Evolutionary conservation across 2,113 vertebrate genomes (phyloP), one percentile per base, ranked within the genome.

Genomic region (Macquaria australasica): DNA sequence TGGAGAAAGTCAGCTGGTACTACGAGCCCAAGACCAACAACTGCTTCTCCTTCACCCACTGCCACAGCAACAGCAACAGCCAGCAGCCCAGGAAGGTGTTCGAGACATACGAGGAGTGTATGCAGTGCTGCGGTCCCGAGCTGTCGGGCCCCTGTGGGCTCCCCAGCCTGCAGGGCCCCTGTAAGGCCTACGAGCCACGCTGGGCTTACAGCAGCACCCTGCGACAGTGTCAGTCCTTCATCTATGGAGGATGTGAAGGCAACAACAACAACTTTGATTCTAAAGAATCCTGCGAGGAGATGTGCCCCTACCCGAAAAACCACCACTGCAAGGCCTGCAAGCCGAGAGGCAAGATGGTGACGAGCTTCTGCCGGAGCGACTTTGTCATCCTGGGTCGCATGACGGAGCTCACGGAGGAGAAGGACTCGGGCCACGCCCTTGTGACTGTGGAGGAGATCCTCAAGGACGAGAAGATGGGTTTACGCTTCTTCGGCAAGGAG

Each of bases 381-480:
- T 99, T 99, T 0, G 98, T 98, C 41, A 96, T 99, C 81, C 80
- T 99, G 80, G 98, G 98, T 51, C 96, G 93, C 0, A 96, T 99
- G 90, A 96, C 96, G 0, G 98, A 98, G 86, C 91, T 99, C 58
- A 97, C 96, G 0, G 97, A 99, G 93, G 98, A 99, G 82, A 95
- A 96, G 8, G 97, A 97, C 84, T 95, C 97, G 0, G 98, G 98
- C 6, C 97, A 96, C 0, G 98, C 98, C 20, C 95, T 99, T 14
- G 96, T 99, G 87, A 97, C 92, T 0, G 96, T 99, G 88, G 98
- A 99, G 1, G 97, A 99, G 93, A 97, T 99, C 50, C 95, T 99
- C 8, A 99, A 99, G 86, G 98, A 99, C 0, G 98, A 99, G 85
- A 98, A 99, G 95, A 99, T 99, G 98, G 98, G 98, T 58, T 97